A percentile compares a stretch with the other conserved stretches of the same genome.
Evolutionary conservation across 2,113 vertebrate species (phyloP).

Genomic region (Mesembrinibis cayennensis): DNA sequence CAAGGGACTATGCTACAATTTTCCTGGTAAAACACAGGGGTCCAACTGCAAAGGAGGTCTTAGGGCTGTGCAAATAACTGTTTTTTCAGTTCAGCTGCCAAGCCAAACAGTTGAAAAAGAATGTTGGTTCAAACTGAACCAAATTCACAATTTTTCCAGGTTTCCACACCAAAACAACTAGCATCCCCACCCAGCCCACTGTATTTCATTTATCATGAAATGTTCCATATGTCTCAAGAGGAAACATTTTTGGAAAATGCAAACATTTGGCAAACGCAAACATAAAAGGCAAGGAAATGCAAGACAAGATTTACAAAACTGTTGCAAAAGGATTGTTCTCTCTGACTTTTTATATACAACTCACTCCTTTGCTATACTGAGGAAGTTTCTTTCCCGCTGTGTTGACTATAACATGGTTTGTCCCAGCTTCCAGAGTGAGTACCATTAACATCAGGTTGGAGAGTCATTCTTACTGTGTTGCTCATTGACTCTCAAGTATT

Average conservation of each 20-base stretch:
- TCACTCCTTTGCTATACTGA: not conserved
- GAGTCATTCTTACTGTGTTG: not conserved
- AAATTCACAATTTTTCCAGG: slow-evolving; percentile 34
- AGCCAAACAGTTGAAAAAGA: slow-evolving; percentile 34
- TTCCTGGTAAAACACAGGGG: slow-evolving; percentile 5
- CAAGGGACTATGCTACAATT: not conserved
- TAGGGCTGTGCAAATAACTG: not conserved
- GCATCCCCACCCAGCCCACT: not conserved
- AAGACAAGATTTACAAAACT: not conserved
- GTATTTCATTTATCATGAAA: not conserved
- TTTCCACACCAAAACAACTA: slow-evolving; percentile 45
- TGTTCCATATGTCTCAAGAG: not conserved
- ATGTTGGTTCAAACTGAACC: slow-evolving; percentile 21
- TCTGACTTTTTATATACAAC: not conserved
- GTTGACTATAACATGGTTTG: not conserved
- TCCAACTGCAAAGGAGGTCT: slow-evolving; percentile 9
- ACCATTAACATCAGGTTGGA: not conserved
- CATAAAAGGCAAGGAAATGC: not conserved
- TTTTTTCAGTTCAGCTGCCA: slow-evolving; percentile 49
- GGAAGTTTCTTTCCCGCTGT: not conserved
- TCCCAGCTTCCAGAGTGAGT: not conserved
- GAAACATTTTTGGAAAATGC: not conserved
- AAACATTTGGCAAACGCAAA: not conserved
- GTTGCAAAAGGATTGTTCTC: not conserved
- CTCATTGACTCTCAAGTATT: not conserved